These are phyloP conservation scores for Coreoperca whiteheadi DNA, from an alignment of 2,113 vertebrate genomes.

Conservation along the genomic window DNA sequence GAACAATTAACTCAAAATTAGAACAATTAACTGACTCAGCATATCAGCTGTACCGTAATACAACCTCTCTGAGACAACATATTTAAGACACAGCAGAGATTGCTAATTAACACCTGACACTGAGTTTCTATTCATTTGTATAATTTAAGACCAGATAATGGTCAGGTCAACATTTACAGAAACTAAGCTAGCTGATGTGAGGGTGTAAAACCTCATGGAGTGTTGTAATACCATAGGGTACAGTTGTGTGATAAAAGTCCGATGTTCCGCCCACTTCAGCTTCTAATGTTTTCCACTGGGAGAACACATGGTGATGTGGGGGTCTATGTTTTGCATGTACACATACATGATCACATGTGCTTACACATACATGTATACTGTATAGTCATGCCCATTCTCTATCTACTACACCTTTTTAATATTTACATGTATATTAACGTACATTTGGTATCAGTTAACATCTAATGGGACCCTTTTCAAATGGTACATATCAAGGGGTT, in stretches of 20 bases:
- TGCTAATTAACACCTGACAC: neutral
- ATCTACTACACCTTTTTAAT: neutral
- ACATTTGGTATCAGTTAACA: neutral
- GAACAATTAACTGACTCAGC: neutral
- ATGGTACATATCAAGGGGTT: neutral
- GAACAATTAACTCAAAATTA: neutral
- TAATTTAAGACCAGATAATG: slow-evolving; percentile 8
- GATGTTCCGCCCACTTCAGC: slow-evolving; percentile 47
- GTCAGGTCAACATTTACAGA: neutral
- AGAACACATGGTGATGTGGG: slow-evolving; percentile 29
- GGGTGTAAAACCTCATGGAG: neutral
- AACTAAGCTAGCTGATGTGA: neutral
- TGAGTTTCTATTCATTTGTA: neutral
- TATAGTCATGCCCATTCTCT: neutral
- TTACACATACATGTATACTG: neutral
- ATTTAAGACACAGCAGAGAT: neutral
- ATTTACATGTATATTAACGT: neutral
- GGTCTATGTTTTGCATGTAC: neutral
- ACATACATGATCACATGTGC: neutral
- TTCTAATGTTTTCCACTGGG: slow-evolving; percentile 39
- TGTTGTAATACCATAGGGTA: neutral
- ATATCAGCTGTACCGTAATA: neutral
- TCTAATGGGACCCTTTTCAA: neutral
- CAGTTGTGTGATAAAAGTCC: slow-evolving; percentile 34
- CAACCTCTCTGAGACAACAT: neutral